These are phyloP conservation scores for Apteryx owenii DNA, from an alignment of 2,113 vertebrate genomes.

Conservation along the genomic window DNA sequence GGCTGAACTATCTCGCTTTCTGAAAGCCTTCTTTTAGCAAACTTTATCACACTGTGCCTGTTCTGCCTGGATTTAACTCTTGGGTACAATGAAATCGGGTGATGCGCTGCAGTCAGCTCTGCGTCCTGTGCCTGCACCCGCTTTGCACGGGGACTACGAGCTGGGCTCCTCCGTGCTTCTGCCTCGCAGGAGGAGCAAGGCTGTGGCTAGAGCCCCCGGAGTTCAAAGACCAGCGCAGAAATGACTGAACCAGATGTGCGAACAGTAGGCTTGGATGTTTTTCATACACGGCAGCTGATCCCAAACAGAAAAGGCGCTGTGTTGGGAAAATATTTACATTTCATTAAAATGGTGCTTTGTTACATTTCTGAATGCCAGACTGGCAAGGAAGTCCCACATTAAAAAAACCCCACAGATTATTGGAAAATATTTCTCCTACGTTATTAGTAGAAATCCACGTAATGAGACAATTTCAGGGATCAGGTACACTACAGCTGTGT, in stretches of 20 bases:
- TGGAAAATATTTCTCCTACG: neutral
- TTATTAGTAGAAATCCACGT: too few species aligned
- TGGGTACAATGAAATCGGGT: neutral
- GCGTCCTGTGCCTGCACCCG: neutral
- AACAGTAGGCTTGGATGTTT: neutral
- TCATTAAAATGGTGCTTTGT: neutral
- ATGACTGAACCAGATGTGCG: neutral
- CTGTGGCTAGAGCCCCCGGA: too few species aligned
- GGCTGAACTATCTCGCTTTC: neutral
- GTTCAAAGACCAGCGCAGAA: too few species aligned
- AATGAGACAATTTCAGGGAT: neutral
- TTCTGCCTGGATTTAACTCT: neutral
- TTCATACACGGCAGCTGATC: neutral
- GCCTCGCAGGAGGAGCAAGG: too few species aligned
- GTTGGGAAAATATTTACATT: neutral
- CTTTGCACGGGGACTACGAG: too few species aligned
- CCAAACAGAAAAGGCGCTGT: neutral
- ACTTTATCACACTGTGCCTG: accelerated
- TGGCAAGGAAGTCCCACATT: neutral
- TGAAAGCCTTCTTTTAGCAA: neutral
- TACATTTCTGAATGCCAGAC: neutral
- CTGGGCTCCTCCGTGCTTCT: too few species aligned
- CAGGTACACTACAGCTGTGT: neutral
- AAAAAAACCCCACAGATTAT: neutral
- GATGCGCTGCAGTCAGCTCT: neutral